A percentile compares a stretch with the other conserved stretches of the same genome.
Conservation (phyloP, 2,113 vertebrate genomes). For the Cathartes aura region DNA sequence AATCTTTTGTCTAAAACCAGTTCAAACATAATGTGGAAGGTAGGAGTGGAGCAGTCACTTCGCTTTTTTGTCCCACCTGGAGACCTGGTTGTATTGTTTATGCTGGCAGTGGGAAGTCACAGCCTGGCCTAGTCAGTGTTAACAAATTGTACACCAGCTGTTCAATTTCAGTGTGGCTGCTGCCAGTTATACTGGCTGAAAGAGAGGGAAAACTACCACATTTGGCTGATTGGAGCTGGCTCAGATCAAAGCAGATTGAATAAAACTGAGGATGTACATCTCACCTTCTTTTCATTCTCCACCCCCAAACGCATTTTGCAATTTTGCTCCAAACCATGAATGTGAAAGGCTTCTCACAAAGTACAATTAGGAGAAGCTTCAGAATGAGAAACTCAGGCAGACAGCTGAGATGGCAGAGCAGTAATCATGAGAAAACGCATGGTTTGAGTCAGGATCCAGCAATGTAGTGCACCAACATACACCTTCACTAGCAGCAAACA, state of each 20-base stretch:
- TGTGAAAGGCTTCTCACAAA: not conserved
- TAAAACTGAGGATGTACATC: not conserved
- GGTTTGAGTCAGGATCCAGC: not conserved
- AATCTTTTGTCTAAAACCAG: not conserved
- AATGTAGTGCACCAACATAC: not conserved
- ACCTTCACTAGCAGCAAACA: not conserved
- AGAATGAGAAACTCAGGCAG: not conserved
- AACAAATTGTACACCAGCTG: not conserved
- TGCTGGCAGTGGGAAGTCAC: not conserved
- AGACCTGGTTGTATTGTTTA: rapidly evolving
- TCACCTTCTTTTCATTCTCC: not conserved
- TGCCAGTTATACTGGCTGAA: not conserved
- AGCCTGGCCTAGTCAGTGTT: not conserved
- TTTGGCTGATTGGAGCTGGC: not conserved
- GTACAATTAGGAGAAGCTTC: not conserved
- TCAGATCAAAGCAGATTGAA: not conserved
- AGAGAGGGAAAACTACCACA: not conserved
- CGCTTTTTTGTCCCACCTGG: not conserved
- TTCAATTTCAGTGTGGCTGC: not conserved
- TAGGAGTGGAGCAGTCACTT: not conserved
- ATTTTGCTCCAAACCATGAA: not conserved
- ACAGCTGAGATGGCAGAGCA: not conserved
- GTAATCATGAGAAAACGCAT: not conserved
- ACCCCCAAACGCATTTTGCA: not conserved
- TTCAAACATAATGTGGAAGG: not conserved